Base-by-base conservation (phyloP, 1,140 invertebrate genomes). In the Brachionus paranguensis region DNA sequence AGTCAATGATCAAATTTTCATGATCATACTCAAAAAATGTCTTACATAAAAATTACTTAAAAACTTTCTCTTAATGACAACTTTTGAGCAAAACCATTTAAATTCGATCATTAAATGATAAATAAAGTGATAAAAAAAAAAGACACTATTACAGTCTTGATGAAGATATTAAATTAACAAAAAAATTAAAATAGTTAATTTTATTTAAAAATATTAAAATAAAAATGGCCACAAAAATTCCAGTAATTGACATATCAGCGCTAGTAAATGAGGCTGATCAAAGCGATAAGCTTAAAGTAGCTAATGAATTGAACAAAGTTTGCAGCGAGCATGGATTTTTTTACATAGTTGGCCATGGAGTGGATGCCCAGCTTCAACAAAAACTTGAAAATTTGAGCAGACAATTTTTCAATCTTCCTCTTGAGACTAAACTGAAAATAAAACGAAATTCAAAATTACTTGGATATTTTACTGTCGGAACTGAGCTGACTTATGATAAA, bases 311-410 rank as follows among this genome's bases (percentile, higher is more conserved):
- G 17, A 43, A 68, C 24, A 47, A 64, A 81, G 78, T 60, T 29
- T 81, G 78, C 45, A 53, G 78, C 7, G 27, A 81, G 10, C 29
- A 20, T 55, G 78, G 78, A 20, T 81, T 81, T 41, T 81, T 81
- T 27, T 81, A 81, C 27, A 60, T 81, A 12, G 53, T 64, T n/a
- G 53, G 53, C 45, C 78, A 81, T 47, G 78, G 78, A 10, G 29
- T 81, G 0, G 37, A 43, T 29, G 20, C 24, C n/a, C 17, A 33
- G 6, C 41, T 81, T n/a, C 78, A 81, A 47, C n/a, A 43, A 64
- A 50, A 64, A 37, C 29, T 81, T 20, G 53, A 60, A 60, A 37
- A 81, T 17, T 11, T 81, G 5, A 81, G 78, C 29, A 24, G 33
- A 81, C 5, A 81, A 68, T 81, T 81, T 81, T 81, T 81, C n/a